Conservation (phyloP, 2,113 vertebrate genomes). For the Carassius auratus region DNA sequence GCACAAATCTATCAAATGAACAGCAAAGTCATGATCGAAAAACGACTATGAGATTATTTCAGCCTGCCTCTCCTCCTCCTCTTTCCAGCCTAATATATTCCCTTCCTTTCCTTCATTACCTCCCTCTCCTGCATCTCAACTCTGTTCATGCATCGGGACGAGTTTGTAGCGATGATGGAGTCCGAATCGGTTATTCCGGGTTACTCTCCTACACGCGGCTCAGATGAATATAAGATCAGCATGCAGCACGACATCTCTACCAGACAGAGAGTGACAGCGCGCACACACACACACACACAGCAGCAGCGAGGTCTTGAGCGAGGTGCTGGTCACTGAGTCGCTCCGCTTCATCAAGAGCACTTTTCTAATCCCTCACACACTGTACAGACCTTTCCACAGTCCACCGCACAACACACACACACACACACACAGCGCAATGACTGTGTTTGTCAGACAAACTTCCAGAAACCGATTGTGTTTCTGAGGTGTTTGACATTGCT, state of each 20-base stretch:
- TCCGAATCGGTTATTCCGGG: constrained; percentile 36
- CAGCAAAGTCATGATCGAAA: neutral
- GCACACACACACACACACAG: neutral
- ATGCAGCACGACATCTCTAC: constrained; percentile 53
- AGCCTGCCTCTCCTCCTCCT: neutral
- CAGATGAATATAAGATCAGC: constrained; percentile 58
- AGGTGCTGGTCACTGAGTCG: neutral
- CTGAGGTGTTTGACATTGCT: constrained; percentile 18
- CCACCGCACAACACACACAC: neutral
- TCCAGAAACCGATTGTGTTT: constrained; percentile 15
- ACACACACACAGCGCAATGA: neutral
- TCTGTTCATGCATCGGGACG: neutral
- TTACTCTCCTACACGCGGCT: neutral
- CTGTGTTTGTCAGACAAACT: constrained; percentile 29
- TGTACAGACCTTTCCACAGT: constrained; percentile 9
- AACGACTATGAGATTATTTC: neutral
- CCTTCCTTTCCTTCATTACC: neutral
- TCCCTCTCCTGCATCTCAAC: constrained; percentile 1
- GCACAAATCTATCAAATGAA: neutral
- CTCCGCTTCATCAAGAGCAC: constrained; percentile 30
- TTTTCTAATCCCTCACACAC: constrained; percentile 33
- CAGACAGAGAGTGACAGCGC: constrained; percentile 32
- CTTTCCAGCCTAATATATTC: constrained; percentile 11
- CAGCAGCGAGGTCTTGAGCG: neutral
- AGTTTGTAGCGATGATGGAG: neutral